These are phyloP conservation scores for Semnornis frantzii DNA, from an alignment of 2,113 vertebrate genomes.

Conservation along the genomic window DNA sequence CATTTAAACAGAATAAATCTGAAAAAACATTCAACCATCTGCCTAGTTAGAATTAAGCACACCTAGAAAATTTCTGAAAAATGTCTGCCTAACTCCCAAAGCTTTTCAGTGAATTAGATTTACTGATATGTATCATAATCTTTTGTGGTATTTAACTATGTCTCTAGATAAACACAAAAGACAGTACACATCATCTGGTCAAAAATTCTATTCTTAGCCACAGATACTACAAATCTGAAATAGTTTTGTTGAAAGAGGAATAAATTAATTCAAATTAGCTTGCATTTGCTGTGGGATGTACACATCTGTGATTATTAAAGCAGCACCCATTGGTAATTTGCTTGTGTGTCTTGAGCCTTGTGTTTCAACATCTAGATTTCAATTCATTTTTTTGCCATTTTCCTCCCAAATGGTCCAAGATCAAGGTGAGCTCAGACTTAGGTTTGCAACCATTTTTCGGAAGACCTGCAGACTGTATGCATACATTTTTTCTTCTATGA, in stretches of 20 bases:
- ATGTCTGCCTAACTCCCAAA: not conserved
- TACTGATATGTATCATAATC: not conserved
- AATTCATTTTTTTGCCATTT: not conserved
- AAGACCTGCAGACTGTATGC: not conserved
- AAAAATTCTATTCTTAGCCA: not conserved
- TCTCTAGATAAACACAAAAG: not conserved
- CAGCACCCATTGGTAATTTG: not conserved
- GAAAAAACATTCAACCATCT: not conserved
- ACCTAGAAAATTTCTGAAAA: not conserved
- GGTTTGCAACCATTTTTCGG: not conserved
- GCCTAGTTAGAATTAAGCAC: not conserved
- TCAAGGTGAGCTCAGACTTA: not conserved
- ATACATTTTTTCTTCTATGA: not conserved
- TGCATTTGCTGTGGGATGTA: not conserved
- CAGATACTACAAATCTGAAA: not conserved
- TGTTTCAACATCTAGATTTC: not conserved
- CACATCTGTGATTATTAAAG: not conserved
- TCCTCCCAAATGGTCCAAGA: not conserved
- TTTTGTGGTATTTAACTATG: not conserved
- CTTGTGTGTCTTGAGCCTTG: not conserved
- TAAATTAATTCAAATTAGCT: not conserved
- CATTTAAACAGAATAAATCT: not conserved
- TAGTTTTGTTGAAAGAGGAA: not conserved
- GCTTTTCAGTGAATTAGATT: not conserved
- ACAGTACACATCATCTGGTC: not conserved